Evolutionary conservation across 2,113 vertebrate species (phyloP).

Genomic region (Lamprotornis superbus): DNA sequence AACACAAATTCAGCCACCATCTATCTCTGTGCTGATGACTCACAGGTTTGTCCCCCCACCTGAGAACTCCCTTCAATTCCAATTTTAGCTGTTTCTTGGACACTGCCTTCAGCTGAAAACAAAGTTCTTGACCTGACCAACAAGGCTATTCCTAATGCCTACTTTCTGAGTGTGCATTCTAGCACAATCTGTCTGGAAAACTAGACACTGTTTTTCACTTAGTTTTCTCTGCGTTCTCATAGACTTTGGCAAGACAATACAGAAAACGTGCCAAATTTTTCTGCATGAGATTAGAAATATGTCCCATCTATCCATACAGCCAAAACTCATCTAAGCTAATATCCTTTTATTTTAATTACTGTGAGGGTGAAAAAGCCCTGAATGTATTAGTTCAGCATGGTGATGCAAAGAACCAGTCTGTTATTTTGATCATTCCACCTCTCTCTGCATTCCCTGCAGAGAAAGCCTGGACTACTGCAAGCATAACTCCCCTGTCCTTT

Average conservation of each 20-base stretch:
- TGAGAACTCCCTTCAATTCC: neutral
- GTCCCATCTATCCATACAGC: neutral
- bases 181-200: neutral
- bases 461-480: neutral
- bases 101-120: neutral
- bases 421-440: slow-evolving; percentile 4
- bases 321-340: neutral
- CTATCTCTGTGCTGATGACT: slow-evolving; percentile 4
- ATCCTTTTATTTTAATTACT: slow-evolving; percentile 3
- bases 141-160: neutral
- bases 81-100: slow-evolving; percentile 22
- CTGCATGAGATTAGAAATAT: neutral
- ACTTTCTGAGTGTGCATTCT: neutral
- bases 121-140: neutral
- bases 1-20: slow-evolving; percentile 8
- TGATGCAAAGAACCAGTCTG: neutral
- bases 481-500: neutral
- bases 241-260: neutral
- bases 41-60: slow-evolving; percentile 14
- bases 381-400: neutral
- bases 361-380: neutral
- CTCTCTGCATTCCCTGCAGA: neutral
- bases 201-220: neutral
- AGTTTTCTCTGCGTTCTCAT: neutral
- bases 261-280: neutral